Evolutionary conservation across 2,888 invertebrate species (phyloP).

Genomic region (Himalopsyche japonica): DNA sequence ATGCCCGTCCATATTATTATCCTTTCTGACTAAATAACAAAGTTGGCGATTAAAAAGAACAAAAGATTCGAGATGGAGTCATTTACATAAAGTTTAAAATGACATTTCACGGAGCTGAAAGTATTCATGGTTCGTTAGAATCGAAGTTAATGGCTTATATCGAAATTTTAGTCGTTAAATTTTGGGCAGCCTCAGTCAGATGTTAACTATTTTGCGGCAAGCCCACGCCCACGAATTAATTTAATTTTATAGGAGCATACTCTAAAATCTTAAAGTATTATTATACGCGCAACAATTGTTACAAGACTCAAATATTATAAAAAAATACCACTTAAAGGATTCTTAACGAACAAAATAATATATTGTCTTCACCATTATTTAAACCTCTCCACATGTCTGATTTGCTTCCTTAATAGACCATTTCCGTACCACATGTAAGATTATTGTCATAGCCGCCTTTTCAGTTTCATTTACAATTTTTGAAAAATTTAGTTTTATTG

Average conservation of each 20-base stretch:
- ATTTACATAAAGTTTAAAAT: constrained; percentile 16
- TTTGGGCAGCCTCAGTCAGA: neutral
- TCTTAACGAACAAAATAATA: too few species aligned
- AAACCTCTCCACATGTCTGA: too few species aligned
- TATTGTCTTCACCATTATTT: too few species aligned
- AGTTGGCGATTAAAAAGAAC: neutral
- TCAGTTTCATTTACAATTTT: too few species aligned
- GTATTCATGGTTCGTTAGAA: constrained; percentile 14
- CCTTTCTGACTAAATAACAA: neutral
- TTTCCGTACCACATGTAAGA: too few species aligned
- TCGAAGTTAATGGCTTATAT: constrained; percentile 17
- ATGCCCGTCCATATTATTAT: neutral
- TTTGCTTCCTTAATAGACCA: too few species aligned
- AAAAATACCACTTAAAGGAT: too few species aligned
- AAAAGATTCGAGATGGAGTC: constrained; percentile 8
- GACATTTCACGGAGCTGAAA: constrained; percentile 20
- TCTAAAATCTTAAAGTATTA: too few species aligned
- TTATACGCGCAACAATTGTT: too few species aligned
- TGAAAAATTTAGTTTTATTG: too few species aligned
- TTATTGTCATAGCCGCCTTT: too few species aligned
- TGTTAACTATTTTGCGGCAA: neutral
- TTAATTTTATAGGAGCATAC: neutral
- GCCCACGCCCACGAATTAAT: neutral
- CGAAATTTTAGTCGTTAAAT: constrained; percentile 3
- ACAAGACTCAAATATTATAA: too few species aligned